A percentile compares a stretch with the other conserved stretches of the same genome.
Conservation (phyloP, 2,888 invertebrate species). For the Dicyrtoma fusca region DNA sequence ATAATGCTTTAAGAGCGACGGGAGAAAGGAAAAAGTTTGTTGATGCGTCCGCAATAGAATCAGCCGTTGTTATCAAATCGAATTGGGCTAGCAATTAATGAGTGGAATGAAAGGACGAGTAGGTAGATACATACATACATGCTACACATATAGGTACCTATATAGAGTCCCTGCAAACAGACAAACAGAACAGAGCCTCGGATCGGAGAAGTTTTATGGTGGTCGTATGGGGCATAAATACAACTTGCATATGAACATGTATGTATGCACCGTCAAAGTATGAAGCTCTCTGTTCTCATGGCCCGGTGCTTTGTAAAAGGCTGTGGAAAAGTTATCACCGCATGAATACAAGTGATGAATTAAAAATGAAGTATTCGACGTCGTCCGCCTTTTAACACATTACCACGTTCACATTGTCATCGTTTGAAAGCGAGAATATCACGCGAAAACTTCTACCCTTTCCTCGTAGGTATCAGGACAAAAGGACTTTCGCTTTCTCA, state of each 20-base stretch:
- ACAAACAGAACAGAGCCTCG: not conserved
- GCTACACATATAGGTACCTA: too few species aligned
- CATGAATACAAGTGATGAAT: slow-evolving; percentile 40
- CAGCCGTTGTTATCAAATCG: not conserved
- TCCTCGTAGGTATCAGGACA: too few species aligned
- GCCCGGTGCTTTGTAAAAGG: not conserved
- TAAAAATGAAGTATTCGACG: slow-evolving; percentile 41
- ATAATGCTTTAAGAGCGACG: too few species aligned
- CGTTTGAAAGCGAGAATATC: slow-evolving; percentile 33
- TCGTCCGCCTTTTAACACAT: slow-evolving; percentile 45
- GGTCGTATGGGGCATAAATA: not conserved
- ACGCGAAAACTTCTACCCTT: slow-evolving; percentile 33
- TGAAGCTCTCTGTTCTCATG: too few species aligned
- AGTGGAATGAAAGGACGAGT: too few species aligned
- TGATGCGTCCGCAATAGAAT: slow-evolving; percentile 11
- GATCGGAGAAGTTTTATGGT: not conserved
- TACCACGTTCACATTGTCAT: slow-evolving; percentile 40
- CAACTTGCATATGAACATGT: too few species aligned
- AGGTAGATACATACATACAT: too few species aligned
- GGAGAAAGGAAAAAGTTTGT: slow-evolving; percentile 12
- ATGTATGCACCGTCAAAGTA: too few species aligned
- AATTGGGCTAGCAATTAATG: too few species aligned
- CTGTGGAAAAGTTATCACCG: slow-evolving; percentile 39
- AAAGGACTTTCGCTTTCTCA: too few species aligned
- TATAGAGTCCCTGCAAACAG: too few species aligned